Percentiles rank a stretch among this genome's conserved stretches.
These are phyloP conservation scores for Euura saliciscinereae DNA, from an alignment of 1,140 invertebrate genomes.

Conservation along the genomic window DNA sequence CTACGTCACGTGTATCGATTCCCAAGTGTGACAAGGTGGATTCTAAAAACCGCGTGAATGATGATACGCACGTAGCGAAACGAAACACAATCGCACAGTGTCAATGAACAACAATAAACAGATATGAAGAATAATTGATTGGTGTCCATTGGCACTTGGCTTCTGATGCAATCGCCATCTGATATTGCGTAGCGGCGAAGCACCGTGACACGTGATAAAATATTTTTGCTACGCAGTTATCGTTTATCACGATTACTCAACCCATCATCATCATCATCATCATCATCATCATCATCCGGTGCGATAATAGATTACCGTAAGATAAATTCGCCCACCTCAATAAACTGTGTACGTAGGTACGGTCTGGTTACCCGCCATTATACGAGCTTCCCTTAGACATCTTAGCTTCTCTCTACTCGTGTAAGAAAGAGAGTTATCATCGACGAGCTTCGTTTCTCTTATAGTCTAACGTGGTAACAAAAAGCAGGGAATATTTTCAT, in stretches of 20 bases:
- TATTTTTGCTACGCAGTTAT: constrained; percentile 7
- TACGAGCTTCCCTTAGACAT: no score
- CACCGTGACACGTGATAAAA: not conserved
- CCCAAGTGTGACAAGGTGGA: no score
- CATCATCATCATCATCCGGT: not conserved
- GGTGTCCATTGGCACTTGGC: constrained; percentile 6
- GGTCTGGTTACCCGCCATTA: not conserved
- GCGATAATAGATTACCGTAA: not conserved
- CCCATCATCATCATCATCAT: not conserved
- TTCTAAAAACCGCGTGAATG: no score
- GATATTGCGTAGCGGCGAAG: not conserved
- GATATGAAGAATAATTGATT: constrained; percentile 7
- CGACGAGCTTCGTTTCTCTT: no score
- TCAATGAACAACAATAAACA: constrained; percentile 7
- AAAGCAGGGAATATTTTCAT: not conserved
- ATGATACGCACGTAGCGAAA: not conserved
- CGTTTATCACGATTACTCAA: constrained; percentile 1
- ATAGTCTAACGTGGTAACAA: not conserved
- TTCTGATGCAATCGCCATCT: constrained; percentile 1
- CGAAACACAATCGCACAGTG: not conserved
- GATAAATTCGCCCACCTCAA: not conserved
- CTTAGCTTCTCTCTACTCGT: no score
- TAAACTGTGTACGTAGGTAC: no score
- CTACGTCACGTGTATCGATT: no score
- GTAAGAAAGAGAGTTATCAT: no score